Evolutionary conservation across 2,113 vertebrate species (phyloP), one percentile per base, ranked within the genome.

Genomic region (Otus sunia): DNA sequence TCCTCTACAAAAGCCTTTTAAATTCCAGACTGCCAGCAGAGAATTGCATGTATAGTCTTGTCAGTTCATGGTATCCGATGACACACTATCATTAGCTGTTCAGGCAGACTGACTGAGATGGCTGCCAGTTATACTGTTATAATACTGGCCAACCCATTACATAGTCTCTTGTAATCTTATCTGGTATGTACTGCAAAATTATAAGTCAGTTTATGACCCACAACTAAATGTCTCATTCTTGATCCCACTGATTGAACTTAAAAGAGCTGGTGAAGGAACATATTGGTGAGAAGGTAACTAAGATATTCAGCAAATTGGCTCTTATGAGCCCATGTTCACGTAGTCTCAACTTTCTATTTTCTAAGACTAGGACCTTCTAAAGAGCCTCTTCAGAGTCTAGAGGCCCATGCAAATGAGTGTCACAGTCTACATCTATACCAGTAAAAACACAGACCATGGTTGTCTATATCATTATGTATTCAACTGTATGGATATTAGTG

Each of bases 371-470:
- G 23, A 52, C 23, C 11, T 83, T 34, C 7, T 66, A 32, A 73
- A 73, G 5, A 73, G 4, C 3, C 10, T 45, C 45, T 83, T 91
- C 67, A 73, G 8, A 17, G 11, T 21, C 21, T 22, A 49, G 30
- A 81, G 9, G 29, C 20, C 5, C 17, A n/a, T 55, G 19, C 0
- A 1, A 68, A 63, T 16, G 5, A 5, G 4, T 74, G 21, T 62
- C 25, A 62, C 11, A 17, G 5, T 23, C 58, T 55, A 11, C 15
- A 41, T 50, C 56, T 39, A 22, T 14, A 30, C 1, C 22, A 43
- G 19, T 19, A 26, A 84, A 87, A 66, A 79, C 4, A 43, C 7
- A 34, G 10, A 52, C 2, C 30, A 22, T 14, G 19, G 26, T 23
- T 69, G 2, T 19, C 34, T n/a, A 7, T 37, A 50, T 4, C 8